Base-by-base conservation (phyloP, 2,113 vertebrate genomes). In the Willisornis vidua region DNA sequence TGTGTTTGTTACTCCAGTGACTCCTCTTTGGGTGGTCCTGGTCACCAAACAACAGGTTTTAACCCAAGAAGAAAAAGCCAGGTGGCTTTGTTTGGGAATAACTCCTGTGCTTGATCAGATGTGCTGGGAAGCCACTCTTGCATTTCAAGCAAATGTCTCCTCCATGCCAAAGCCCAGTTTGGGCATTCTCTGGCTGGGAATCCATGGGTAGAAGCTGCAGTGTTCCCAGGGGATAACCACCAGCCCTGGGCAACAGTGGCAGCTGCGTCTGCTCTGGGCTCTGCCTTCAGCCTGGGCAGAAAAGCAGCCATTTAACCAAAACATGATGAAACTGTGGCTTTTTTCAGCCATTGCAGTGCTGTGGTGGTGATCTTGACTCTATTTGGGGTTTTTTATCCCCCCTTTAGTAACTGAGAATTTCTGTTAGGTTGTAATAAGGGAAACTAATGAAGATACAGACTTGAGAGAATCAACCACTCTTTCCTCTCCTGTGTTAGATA, bases 311-410 rank as follows among this genome's bases (percentile, higher is more conserved):
- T 41, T 87, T 23, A 61, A 46, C 28, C 51, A 29, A 61, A 55
- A 26, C 3, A 1, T 1, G 3, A 4, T 41, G 37, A 51, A 89
- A 20, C 23, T 13, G 24, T 2, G 4, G 24, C 23, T 48, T 58
- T 24, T 52, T 29, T 19, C 39, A 55, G 46, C 59, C 46, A 3
- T 4, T 35, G 52, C 48, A 65, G 10, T 37, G 15, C 57, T 51
- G 0, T 19, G 33, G 11, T 73, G 62, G 5, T 86, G 52, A 7
- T 76, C 85, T 57, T 19, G 14, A 0, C 24, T 67, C 12, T 46
- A 1, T 23, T 4, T 45, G 48, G 25, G 14, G 0, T 1, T n/a
- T 20, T 39, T 41, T 10, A 41, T 5, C 1, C 9, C 14, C 10
- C 15, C 15, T 19, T 29, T 10, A 31, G 18, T 77, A 59, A n/a